phyloP scores from a whole-genome alignment of 2,888 invertebrate genomes.

The Eupithecia subfuscata region DNA sequence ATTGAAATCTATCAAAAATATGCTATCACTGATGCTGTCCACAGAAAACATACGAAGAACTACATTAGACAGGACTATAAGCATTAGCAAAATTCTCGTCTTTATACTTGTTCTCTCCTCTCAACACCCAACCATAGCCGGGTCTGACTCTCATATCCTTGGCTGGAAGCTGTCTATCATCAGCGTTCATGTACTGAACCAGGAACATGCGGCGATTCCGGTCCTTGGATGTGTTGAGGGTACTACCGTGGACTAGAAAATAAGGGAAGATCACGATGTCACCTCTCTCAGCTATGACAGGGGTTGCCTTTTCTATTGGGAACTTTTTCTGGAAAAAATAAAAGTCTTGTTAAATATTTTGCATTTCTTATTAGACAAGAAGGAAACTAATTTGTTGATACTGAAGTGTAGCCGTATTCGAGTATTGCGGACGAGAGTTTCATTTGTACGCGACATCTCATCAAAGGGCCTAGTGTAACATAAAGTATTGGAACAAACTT shows the following conservation, averaged over 20 bases:
- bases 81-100: slow-evolving; percentile 47
- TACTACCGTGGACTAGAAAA: slow-evolving; percentile 83
- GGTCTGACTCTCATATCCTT: slow-evolving; percentile 68
- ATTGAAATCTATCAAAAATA: neutral
- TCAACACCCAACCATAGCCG: slow-evolving; percentile 81
- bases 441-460: too few species aligned
- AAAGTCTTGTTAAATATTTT: too few species aligned
- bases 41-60: neutral
- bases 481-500: too few species aligned
- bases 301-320: slow-evolving; percentile 77
- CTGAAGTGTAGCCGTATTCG: too few species aligned
- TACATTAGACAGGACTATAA: neutral
- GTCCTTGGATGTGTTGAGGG: slow-evolving; percentile 72
- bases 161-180: slow-evolving; percentile 67
- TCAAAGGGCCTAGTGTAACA: too few species aligned
- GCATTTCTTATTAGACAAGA: too few species aligned
- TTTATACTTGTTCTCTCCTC: slow-evolving; percentile 73
- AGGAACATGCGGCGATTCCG: slow-evolving; percentile 82
- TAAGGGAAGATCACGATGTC: slow-evolving; percentile 84
- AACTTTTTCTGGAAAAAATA: slow-evolving; percentile 62
- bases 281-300: slow-evolving; percentile 79
- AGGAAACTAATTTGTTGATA: too few species aligned
- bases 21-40: neutral
- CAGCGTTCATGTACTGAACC: slow-evolving; percentile 78
- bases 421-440: too few species aligned